A percentile compares a stretch with the other conserved stretches of the same genome.
Evolutionary conservation across 2,113 vertebrate genomes (phyloP).

Genomic region (Percina caprodes): DNA sequence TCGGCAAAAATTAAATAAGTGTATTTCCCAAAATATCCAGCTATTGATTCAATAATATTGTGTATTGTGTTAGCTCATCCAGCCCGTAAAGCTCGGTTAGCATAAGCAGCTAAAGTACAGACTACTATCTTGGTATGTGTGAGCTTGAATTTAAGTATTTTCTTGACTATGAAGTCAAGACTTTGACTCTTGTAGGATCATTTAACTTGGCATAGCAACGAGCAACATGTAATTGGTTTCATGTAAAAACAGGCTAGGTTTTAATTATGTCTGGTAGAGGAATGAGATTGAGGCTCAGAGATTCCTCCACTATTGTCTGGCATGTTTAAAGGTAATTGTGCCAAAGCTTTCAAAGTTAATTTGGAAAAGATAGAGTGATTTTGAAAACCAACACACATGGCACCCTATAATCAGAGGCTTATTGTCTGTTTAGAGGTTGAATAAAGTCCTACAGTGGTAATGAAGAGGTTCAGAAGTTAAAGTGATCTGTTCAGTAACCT

Average conservation of each 20-base stretch:
- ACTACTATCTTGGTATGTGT: neutral
- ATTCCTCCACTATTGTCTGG: neutral
- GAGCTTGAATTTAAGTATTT: neutral
- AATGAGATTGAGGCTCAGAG: neutral
- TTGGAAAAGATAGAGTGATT: slow-evolving; percentile 3
- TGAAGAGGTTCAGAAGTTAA: slow-evolving; percentile 14
- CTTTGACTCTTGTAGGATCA: neutral
- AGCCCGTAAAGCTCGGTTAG: neutral
- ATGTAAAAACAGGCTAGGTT: neutral
- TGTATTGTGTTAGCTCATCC: neutral
- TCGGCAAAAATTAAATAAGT: neutral
- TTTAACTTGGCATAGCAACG: neutral
- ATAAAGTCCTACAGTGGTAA: slow-evolving; percentile 21
- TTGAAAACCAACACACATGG: neutral
- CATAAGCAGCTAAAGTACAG: too few relatives aligned
- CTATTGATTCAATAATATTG: neutral
- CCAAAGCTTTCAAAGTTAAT: slow-evolving; percentile 22
- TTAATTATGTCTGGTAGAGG: too few relatives aligned
- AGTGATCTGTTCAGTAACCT: slow-evolving; percentile 51
- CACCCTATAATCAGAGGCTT: slow-evolving; percentile 22
- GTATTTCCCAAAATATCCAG: neutral
- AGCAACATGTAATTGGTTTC: neutral
- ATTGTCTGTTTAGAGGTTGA: slow-evolving; percentile 31
- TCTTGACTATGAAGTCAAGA: neutral
- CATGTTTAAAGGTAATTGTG: neutral